Conservation (phyloP, 2,113 vertebrate genomes). For the Syngnathus floridae region DNA sequence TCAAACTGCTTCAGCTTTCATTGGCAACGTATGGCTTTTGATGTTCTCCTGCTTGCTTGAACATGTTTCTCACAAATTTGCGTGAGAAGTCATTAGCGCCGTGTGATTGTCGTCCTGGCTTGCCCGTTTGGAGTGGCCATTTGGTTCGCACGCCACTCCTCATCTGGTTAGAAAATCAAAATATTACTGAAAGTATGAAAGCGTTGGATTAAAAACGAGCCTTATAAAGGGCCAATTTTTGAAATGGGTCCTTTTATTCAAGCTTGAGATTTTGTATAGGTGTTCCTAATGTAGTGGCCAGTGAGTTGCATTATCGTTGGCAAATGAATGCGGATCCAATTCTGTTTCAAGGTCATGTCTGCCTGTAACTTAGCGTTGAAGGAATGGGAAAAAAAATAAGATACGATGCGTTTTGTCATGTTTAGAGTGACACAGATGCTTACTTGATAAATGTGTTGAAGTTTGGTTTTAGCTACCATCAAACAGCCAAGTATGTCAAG, state of each 20-base stretch:
- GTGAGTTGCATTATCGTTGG: neutral
- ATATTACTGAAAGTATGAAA: too few relatives aligned
- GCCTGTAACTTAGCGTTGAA: neutral
- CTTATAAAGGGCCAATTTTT: too few relatives aligned
- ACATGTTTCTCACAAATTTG: neutral
- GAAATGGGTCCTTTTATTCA: too few relatives aligned
- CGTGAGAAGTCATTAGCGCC: neutral
- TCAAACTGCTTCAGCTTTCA: conserved; percentile 6
- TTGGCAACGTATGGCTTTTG: neutral
- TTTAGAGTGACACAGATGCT: too few relatives aligned
- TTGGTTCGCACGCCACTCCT: neutral
- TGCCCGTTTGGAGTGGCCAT: neutral
- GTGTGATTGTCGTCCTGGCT: neutral
- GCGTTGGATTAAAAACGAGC: neutral
- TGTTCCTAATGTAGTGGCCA: neutral
- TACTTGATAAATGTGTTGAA: too few relatives aligned
- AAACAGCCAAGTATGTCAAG: too few relatives aligned
- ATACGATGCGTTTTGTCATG: neutral
- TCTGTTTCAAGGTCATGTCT: neutral
- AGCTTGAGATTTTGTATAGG: neutral
- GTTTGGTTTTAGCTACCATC: too few relatives aligned
- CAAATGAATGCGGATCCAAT: neutral
- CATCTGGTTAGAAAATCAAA: neutral
- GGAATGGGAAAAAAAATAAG: neutral
- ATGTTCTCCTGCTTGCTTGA: neutral